A percentile compares a stretch with the other conserved stretches of the same genome.
phyloP scores from a whole-genome alignment of 2,113 vertebrate genomes.

The Oreochromis niloticus region DNA sequence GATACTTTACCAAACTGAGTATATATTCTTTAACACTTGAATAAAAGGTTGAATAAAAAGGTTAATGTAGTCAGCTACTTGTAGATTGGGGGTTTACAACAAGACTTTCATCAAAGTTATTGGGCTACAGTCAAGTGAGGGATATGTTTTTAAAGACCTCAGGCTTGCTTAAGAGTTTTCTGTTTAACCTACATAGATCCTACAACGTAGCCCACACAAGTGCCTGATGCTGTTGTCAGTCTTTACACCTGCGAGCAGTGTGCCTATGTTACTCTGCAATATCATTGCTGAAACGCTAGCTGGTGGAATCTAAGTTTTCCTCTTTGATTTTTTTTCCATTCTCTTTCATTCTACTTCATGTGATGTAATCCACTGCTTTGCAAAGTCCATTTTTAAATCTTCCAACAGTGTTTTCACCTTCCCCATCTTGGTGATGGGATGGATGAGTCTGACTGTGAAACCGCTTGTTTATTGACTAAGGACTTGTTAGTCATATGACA shows the following conservation, averaged over 20 bases:
- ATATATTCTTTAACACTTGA: too few species aligned
- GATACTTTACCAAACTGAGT: too few species aligned
- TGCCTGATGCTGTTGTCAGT: background rate
- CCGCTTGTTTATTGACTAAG: accelerated
- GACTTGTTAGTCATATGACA: background rate
- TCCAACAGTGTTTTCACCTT: background rate
- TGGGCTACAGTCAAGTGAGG: background rate
- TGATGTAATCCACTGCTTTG: background rate
- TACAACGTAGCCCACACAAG: background rate
- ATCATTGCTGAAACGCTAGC: background rate
- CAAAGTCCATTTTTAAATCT: background rate
- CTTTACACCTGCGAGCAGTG: background rate
- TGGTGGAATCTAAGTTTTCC: background rate
- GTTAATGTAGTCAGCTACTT: too few species aligned
- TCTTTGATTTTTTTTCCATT: background rate
- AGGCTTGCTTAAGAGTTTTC: background rate
- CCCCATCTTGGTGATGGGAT: background rate
- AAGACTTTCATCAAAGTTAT: background rate
- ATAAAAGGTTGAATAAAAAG: too few species aligned
- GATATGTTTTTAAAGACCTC: background rate
- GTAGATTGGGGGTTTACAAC: too few species aligned
- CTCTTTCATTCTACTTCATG: background rate
- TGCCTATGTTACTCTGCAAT: background rate
- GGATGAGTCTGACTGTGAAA: accelerated
- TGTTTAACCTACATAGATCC: background rate